A percentile compares a stretch with the other conserved stretches of the same genome.
Evolutionary conservation across 2,888 invertebrate species (phyloP).

Genomic region (Dendrolimus houi): DNA sequence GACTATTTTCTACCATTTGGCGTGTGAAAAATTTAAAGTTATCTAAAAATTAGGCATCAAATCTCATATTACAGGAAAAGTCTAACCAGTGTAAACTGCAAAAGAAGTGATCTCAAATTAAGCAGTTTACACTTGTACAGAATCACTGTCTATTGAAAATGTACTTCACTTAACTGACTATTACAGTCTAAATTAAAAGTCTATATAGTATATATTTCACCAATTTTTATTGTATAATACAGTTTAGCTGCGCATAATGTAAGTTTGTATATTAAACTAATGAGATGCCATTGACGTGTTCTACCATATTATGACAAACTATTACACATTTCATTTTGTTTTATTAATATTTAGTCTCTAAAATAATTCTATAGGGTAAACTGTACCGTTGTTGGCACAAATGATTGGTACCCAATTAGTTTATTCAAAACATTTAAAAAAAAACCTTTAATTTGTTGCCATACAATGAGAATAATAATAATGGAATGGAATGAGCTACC

Average conservation of each 20-base stretch:
- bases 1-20: too few relatives aligned
- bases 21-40: too few relatives aligned
- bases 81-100: conserved; percentile 9
- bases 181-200: too few relatives aligned
- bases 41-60: background rate
- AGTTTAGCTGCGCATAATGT: background rate
- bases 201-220: conserved; percentile 18
- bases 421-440: too few relatives aligned
- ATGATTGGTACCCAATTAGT: too few relatives aligned
- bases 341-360: too few relatives aligned
- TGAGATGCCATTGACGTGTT: background rate
- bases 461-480: too few relatives aligned
- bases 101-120: conserved; percentile 63
- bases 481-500: too few relatives aligned
- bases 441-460: too few relatives aligned
- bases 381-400: too few relatives aligned
- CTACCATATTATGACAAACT: background rate
- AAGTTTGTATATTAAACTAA: background rate
- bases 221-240: background rate
- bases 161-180: conserved; percentile 15
- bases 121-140: conserved; percentile 11
- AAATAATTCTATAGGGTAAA: too few relatives aligned
- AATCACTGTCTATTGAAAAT: conserved; percentile 52
- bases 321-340: too few relatives aligned
- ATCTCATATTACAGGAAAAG: conserved; percentile 19